Base-by-base conservation (phyloP, 23 tunicate species). In the Halocynthia roretzi region DNA sequence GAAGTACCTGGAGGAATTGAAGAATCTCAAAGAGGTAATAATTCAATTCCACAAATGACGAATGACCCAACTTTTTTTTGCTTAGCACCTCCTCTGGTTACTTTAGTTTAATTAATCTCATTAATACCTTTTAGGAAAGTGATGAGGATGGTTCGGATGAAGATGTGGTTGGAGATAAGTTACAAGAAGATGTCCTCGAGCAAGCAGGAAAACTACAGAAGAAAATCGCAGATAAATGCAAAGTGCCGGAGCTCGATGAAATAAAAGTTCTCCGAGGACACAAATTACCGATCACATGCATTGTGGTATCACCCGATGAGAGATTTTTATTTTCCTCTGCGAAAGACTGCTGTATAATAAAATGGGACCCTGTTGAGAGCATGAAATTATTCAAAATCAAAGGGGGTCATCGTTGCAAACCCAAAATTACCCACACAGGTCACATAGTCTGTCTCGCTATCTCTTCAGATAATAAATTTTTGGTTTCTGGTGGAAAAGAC, bases 291-390 rank as follows among this genome's bases (percentile, higher is more conserved):
- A 71, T 92, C 6, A 83, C 84, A 0, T 83, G 86, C 62, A 6
- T 86, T 6, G 98, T 60, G 10, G 82, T 92, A 8, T 82, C 92
- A 10, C 17, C 51, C 18, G 91, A 78, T 63, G 81, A 78, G 5
- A 67, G 44, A 6, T 49, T 68, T 31, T 14, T 92, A 6, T 92
- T 80, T 65, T 66, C 98, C 19, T 87, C 85, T 10, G 78, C 92
- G 6, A 92, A 92, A 79, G 98, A 92, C 58, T 92, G 98, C 73
- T 78, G 86, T 15, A 86, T 92, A 53, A 86, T 81, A 10, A 92
- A 92, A 74, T 92, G 90, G 90, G 77, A 76, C 53, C 62, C 83
- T 8, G 19, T 12, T 0, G 10, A 74, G 10, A 15, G 8, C 10
- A 53, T 6, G 31, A 74, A 74, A 54, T 14, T 74, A 21, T 15